phyloP scores from a whole-genome alignment of 1,140 invertebrate genomes.

The Tribolium madens region DNA sequence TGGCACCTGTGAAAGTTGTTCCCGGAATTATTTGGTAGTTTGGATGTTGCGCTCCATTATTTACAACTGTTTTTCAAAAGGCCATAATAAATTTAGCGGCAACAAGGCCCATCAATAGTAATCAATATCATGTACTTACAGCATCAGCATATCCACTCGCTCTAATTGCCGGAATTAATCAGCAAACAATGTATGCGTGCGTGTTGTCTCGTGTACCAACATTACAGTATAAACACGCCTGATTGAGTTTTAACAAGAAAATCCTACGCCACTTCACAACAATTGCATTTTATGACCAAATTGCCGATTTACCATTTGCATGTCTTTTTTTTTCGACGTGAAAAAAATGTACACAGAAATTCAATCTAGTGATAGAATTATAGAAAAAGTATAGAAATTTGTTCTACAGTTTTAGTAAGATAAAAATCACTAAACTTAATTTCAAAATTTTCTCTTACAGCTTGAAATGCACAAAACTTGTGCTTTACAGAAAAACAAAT shows the following conservation, averaged over 20 bases:
- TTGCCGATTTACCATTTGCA: too few relatives aligned
- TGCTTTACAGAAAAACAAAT: too few relatives aligned
- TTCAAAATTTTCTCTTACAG: too few relatives aligned
- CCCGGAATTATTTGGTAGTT: neutral
- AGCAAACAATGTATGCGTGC: slow-evolving; percentile 47
- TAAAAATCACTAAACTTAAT: too few relatives aligned
- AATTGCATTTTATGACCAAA: too few relatives aligned
- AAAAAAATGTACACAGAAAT: too few relatives aligned
- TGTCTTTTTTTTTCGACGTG: too few relatives aligned
- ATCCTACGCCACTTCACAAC: neutral
- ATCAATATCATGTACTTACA: slow-evolving; percentile 44
- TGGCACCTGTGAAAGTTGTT: neutral
- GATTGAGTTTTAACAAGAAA: neutral
- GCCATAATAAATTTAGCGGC: slow-evolving; percentile 16
- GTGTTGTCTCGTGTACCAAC: slow-evolving; percentile 26
- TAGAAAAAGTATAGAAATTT: too few relatives aligned
- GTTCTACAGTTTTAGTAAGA: too few relatives aligned
- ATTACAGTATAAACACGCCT: slow-evolving; percentile 9
- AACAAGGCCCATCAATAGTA: slow-evolving; percentile 37
- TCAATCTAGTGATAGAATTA: too few relatives aligned
- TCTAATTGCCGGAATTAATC: slow-evolving; percentile 46
- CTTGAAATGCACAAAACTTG: too few relatives aligned
- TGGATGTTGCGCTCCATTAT: neutral
- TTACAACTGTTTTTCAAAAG: slow-evolving; percentile 24
- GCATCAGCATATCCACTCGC: slow-evolving; percentile 29